Evolutionary conservation across 1,140 invertebrate species (phyloP).

Genomic region (Oncopodura yosiiana): DNA sequence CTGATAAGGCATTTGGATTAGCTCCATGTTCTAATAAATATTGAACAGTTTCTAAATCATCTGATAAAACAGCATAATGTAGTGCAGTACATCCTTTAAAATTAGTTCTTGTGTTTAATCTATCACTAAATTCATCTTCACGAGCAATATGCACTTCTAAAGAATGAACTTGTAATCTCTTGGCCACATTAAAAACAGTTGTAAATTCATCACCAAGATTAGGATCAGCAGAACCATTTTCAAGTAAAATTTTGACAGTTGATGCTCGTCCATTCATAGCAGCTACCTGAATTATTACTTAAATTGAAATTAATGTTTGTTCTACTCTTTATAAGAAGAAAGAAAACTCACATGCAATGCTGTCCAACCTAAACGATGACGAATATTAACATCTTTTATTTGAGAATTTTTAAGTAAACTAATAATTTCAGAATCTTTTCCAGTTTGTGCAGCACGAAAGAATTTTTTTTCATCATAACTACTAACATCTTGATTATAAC

Average conservation of each 20-base stretch:
- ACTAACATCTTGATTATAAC: constrained; percentile 1
- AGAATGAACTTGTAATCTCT: constrained; percentile 47
- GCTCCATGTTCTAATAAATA: constrained; percentile 56
- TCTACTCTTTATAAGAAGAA: not conserved
- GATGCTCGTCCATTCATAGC: constrained; percentile 61
- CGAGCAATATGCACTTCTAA: constrained; percentile 57
- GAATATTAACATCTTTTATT: constrained; percentile 50
- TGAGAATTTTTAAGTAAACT: constrained; percentile 46
- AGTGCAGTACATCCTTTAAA: constrained; percentile 79
- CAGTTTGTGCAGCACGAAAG: constrained; percentile 53
- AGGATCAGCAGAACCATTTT: constrained; percentile 65
- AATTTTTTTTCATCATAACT: constrained; percentile 45
- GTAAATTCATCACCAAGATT: constrained; percentile 70
- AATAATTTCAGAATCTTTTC: constrained; percentile 50
- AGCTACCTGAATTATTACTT: constrained; percentile 43
- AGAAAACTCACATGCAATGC: constrained; percentile 52
- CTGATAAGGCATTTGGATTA: constrained; percentile 63
- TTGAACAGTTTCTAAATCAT: constrained; percentile 53
- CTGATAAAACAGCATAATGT: constrained; percentile 75
- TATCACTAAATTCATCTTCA: constrained; percentile 69
- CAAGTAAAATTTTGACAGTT: constrained; percentile 57
- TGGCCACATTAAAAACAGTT: constrained; percentile 55
- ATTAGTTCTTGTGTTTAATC: constrained; percentile 60
- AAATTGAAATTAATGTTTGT: not conserved
- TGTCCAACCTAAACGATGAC: constrained; percentile 73